These are phyloP conservation scores for Ophion ventricosus DNA, from an alignment of 2,888 invertebrate genomes.

Conservation along the genomic window DNA sequence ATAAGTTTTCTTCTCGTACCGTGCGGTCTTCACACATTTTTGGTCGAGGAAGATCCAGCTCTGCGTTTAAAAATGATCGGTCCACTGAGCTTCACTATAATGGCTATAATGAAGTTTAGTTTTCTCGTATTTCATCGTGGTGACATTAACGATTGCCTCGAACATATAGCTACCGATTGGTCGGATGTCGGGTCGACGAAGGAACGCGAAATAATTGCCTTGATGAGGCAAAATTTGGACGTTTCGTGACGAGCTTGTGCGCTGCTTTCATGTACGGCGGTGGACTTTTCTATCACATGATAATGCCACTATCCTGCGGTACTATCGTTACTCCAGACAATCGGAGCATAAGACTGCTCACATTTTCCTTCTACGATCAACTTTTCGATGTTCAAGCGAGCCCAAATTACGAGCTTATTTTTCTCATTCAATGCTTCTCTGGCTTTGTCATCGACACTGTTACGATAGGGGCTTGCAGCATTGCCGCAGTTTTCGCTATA, in stretches of 20 bases:
- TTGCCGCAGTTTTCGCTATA: constrained; percentile 76
- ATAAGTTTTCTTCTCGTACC: constrained; percentile 72
- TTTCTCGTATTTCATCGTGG: constrained; percentile 67
- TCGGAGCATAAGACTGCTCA: constrained; percentile 70
- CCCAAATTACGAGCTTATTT: constrained; percentile 77
- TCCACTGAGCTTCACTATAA: constrained; percentile 73
- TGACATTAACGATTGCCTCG: constrained; percentile 70
- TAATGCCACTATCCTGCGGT: constrained; percentile 74
- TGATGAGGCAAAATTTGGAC: constrained; percentile 71
- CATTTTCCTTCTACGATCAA: constrained; percentile 75
- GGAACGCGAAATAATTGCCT: constrained; percentile 72
- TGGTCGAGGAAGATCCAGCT: constrained; percentile 68
- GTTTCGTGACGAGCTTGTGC: constrained; percentile 69
- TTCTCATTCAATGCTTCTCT: constrained; percentile 73
- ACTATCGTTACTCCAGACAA: constrained; percentile 72
- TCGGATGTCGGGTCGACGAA: constrained; percentile 16
- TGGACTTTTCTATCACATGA: constrained; percentile 75
- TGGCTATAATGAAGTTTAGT: constrained; percentile 73
- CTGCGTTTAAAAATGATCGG: constrained; percentile 70
- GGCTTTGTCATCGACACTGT: constrained; percentile 76
- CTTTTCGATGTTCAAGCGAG: constrained; percentile 73
- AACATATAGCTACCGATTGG: constrained; percentile 73
- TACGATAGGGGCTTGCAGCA: constrained; percentile 75
- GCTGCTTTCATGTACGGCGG: constrained; percentile 75
- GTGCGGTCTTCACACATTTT: constrained; percentile 65